Conservation (phyloP, 1,140 invertebrate species). For the Eriocheir sinensis region DNA sequence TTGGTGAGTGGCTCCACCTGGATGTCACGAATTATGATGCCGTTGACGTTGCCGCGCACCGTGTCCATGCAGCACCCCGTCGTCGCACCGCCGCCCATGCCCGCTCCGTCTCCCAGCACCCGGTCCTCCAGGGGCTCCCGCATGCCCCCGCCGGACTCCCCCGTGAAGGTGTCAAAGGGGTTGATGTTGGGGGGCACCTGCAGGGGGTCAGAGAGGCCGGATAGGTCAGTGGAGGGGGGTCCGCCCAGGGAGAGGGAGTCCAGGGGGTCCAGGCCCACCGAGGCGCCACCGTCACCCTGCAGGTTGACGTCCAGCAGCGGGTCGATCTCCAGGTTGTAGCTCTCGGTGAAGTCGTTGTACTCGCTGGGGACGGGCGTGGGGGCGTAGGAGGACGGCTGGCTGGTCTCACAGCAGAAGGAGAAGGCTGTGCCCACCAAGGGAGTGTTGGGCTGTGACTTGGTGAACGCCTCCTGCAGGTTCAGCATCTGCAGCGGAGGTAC, state of each 20-base stretch:
- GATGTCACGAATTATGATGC: not conserved
- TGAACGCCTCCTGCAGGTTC: conserved; percentile 62
- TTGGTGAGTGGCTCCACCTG: conserved; percentile 51
- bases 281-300: conserved; percentile 82
- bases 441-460: conserved; percentile 79
- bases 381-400: conserved; percentile 86
- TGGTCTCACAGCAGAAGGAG: conserved; percentile 82
- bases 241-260: conserved; percentile 80
- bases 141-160: conserved; percentile 79
- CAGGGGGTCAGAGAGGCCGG: conserved; percentile 62
- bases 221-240: conserved; percentile 71
- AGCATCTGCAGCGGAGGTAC: conserved; percentile 88
- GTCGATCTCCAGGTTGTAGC: conserved; percentile 83
- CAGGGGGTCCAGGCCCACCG: conserved; percentile 81
- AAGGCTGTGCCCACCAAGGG: conserved; percentile 80
- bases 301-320: conserved; percentile 81
- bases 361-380: conserved; percentile 88
- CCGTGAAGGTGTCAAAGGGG: conserved; percentile 78
- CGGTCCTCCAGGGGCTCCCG: conserved; percentile 79
- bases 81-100: conserved; percentile 23
- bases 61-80: not conserved
- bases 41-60: not conserved
- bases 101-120: conserved; percentile 14
- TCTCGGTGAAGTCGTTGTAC: conserved; percentile 86
- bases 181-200: conserved; percentile 80